phyloP scores from a whole-genome alignment of 2,113 vertebrate genomes.

The Prolemur simus region DNA sequence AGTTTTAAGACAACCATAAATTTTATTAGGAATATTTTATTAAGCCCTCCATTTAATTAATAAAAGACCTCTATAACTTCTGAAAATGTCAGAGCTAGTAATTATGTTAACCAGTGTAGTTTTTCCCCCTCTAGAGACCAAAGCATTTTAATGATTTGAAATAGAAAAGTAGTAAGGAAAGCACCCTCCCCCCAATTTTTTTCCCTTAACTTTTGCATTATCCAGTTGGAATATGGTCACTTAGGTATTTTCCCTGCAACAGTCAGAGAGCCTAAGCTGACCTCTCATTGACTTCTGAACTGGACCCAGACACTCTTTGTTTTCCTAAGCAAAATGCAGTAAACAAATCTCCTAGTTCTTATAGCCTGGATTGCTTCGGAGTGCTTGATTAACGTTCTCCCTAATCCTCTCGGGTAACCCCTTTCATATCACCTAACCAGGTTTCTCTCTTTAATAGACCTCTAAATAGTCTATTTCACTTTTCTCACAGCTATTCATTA shows the following conservation, averaged over 20 bases:
- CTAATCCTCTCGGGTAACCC: constrained; percentile 60
- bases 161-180: constrained; percentile 69
- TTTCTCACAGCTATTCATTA: constrained; percentile 70
- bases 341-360: constrained; percentile 74
- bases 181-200: not conserved
- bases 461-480: constrained; percentile 77
- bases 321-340: constrained; percentile 69
- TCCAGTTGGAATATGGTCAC: constrained; percentile 33
- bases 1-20: constrained; percentile 84
- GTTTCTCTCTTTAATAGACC: constrained; percentile 76
- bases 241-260: constrained; percentile 45
- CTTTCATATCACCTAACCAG: constrained; percentile 68
- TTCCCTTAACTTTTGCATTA: constrained; percentile 14
- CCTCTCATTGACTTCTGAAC: constrained; percentile 88
- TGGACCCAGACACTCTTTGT: constrained; percentile 80
- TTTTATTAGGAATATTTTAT: constrained; percentile 84
- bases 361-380: constrained; percentile 60
- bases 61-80: constrained; percentile 77
- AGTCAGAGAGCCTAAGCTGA: constrained; percentile 79
- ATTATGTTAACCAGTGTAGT: constrained; percentile 70
- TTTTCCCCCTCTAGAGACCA: constrained; percentile 61
- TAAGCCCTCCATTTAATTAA: constrained; percentile 81
- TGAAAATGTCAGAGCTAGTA: constrained; percentile 74
- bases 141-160: constrained; percentile 75
- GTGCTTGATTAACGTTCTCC: constrained; percentile 70